phyloP scores from a whole-genome alignment of 2,113 vertebrate genomes.

The Silurus glanis region DNA sequence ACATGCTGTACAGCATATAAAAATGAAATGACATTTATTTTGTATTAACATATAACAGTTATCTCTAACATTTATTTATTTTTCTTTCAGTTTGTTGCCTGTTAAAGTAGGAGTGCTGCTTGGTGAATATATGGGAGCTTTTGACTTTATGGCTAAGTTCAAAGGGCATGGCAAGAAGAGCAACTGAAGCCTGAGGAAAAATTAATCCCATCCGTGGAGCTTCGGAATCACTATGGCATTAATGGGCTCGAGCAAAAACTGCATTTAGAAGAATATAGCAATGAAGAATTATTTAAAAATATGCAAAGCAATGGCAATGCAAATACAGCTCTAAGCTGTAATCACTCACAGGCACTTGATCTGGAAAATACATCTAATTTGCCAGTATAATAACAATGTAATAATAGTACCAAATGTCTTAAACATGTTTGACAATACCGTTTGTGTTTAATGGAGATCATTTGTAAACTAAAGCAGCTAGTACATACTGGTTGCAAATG shows the following conservation, averaged over 20 bases:
- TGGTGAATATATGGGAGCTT: conserved; percentile 54
- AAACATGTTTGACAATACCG: background rate
- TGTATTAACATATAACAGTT: background rate
- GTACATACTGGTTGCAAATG: background rate
- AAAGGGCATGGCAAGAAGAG: conserved; percentile 64
- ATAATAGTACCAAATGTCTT: background rate
- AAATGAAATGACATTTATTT: background rate
- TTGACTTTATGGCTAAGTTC: conserved; percentile 65
- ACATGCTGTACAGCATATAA: background rate
- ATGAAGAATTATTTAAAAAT: conserved; percentile 4
- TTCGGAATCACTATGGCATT: background rate
- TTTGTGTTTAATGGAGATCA: background rate
- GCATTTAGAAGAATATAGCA: background rate
- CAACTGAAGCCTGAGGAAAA: conserved; percentile 14
- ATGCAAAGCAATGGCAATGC: background rate
- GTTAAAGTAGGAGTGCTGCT: conserved; percentile 43
- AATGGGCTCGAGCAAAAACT: background rate
- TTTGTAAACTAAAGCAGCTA: background rate
- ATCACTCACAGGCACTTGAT: background rate
- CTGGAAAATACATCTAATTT: background rate
- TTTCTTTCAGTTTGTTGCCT: conserved; percentile 69
- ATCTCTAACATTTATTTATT: background rate
- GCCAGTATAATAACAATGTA: conserved; percentile 4
- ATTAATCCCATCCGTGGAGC: background rate
- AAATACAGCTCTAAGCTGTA: background rate